Conservation (phyloP, 2,888 invertebrate species). For the Cephus nigrinus region DNA sequence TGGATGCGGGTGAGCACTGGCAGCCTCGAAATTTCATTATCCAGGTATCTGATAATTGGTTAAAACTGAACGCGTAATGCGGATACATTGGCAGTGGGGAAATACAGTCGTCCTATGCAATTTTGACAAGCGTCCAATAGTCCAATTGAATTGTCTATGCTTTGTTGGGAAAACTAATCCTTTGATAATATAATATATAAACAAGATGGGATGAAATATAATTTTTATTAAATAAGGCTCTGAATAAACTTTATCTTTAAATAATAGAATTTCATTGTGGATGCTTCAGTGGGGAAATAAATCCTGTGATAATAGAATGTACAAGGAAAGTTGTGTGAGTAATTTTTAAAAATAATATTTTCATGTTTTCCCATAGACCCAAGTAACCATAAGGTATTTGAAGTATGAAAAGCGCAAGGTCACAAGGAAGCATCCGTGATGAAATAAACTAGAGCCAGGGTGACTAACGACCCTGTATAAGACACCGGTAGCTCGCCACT, state of each 20-base stretch:
- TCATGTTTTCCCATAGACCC: background rate
- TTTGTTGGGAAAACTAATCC: constrained; percentile 7
- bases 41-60: constrained; percentile 54
- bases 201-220: background rate
- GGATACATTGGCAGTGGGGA: constrained; percentile 7
- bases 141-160: background rate
- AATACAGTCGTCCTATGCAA: background rate
- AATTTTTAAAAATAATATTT: background rate
- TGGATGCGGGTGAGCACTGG: constrained; percentile 37
- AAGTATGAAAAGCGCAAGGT: background rate
- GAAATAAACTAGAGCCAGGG: constrained; percentile 21
- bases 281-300: too few relatives aligned
- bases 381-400: background rate
- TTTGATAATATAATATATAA: background rate
- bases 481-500: constrained; percentile 54
- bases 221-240: too few relatives aligned
- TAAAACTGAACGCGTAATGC: constrained; percentile 46
- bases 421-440: background rate
- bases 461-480: constrained; percentile 53
- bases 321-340: background rate
- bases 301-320: background rate
- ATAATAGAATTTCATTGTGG: too few relatives aligned
- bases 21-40: constrained; percentile 17
- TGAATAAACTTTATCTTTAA: too few relatives aligned
- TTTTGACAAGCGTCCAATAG: background rate